Evolutionary conservation across 2,888 invertebrate species (phyloP).

Genomic region (Tachina lurida): DNA sequence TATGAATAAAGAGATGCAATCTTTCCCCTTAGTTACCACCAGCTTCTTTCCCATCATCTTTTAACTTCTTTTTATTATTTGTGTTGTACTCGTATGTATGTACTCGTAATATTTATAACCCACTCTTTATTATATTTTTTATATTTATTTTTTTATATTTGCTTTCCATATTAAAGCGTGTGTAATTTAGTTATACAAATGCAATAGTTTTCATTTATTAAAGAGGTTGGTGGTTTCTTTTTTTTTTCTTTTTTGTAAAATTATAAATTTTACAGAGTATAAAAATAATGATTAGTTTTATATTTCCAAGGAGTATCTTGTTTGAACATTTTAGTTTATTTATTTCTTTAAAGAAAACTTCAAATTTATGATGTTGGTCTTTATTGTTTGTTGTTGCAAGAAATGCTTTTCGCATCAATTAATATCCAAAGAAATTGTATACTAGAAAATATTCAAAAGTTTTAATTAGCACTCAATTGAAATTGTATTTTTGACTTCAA

Average conservation of each 20-base stretch:
- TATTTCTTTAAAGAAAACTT: conserved; percentile 15
- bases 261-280: conserved; percentile 46
- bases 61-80: not conserved
- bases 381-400: not conserved
- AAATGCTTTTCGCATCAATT: not conserved
- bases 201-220: conserved; percentile 27
- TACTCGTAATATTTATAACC: conserved; percentile 45
- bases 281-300: conserved; percentile 61
- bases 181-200: conserved; percentile 37
- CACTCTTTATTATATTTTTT: conserved; percentile 29
- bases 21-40: not conserved
- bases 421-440: not conserved
- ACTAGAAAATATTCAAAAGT: conserved; percentile 1
- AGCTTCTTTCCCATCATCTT: not conserved
- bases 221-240: conserved; percentile 31
- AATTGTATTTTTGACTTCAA: no score
- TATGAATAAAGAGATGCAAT: conserved; percentile 17
- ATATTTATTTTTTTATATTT: not conserved
- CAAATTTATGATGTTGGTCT: conserved; percentile 32
- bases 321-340: conserved; percentile 25
- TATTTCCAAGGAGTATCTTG: conserved; percentile 44
- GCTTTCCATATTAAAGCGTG: conserved; percentile 21
- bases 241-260: conserved; percentile 16
- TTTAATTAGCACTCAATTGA: no score
- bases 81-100: not conserved